A percentile compares a stretch with the other conserved stretches of the same genome.
phyloP scores from a whole-genome alignment of 2,113 vertebrate species.

The Sakesphorus luctuosus region DNA sequence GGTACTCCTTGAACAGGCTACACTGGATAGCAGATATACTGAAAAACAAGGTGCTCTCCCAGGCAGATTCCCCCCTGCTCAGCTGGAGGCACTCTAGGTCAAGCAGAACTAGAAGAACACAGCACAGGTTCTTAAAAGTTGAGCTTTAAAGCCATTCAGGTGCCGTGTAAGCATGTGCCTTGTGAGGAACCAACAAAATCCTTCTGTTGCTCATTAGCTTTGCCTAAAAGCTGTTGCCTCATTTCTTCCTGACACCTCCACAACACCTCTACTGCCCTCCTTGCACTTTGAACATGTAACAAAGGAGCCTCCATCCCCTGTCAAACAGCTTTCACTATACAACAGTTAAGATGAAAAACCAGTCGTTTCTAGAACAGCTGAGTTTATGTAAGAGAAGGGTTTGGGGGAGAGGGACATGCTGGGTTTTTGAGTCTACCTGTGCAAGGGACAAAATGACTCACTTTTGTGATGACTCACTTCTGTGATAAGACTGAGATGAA shows the following conservation, averaged over 20 bases:
- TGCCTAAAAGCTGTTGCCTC: neutral
- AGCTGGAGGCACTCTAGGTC: neutral
- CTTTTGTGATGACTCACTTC: neutral
- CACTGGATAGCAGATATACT: rapidly evolving
- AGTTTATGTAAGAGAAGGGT: neutral
- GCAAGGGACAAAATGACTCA: neutral
- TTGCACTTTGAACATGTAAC: rapidly evolving
- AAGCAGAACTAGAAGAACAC: neutral
- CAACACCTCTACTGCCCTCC: neutral
- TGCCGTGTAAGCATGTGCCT: rapidly evolving
- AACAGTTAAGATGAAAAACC: neutral
- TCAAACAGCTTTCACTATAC: rapidly evolving
- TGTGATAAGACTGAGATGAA: neutral
- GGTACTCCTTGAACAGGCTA: neutral
- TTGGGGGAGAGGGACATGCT: neutral
- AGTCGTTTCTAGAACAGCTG: neutral
- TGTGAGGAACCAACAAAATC: neutral
- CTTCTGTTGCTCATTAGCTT: neutral
- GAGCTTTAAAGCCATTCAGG: neutral
- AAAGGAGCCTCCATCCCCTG: neutral
- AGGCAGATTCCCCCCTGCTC: neutral
- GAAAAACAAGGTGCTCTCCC: neutral
- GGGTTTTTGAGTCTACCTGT: neutral
- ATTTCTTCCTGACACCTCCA: neutral
- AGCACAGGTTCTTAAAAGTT: neutral